Conservation (phyloP, 2,113 vertebrate genomes). For the Athene noctua region DNA sequence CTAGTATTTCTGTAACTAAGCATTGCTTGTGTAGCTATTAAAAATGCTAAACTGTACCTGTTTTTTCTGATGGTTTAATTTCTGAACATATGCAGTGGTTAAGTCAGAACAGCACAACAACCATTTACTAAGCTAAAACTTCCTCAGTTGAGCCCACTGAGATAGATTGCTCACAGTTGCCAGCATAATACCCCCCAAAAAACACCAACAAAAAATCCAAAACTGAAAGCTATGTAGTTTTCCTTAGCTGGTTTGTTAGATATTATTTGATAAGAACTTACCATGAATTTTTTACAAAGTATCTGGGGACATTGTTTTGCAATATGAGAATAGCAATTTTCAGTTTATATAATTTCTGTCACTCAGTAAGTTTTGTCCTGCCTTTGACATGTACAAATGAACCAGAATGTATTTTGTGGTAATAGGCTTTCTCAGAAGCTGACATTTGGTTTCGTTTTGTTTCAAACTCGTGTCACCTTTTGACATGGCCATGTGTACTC, state of each 20-base stretch:
- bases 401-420: constrained; percentile 24
- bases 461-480: constrained; percentile 15
- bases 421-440: background rate
- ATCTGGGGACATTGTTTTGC: background rate
- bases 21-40: background rate
- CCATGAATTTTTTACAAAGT: background rate
- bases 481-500: background rate
- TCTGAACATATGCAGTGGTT: background rate
- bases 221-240: background rate
- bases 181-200: background rate
- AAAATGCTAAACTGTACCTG: background rate
- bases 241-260: background rate
- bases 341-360: background rate
- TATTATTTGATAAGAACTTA: background rate
- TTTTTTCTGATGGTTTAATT: background rate
- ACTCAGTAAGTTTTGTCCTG: background rate
- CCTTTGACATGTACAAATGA: constrained; percentile 11
- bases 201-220: background rate
- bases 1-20: background rate
- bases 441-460: background rate
- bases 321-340: background rate
- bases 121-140: background rate
- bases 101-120: background rate
- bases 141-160: background rate
- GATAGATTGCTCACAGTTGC: background rate